Conservation (phyloP, 2,888 invertebrate genomes). For the Clunio marinus region DNA sequence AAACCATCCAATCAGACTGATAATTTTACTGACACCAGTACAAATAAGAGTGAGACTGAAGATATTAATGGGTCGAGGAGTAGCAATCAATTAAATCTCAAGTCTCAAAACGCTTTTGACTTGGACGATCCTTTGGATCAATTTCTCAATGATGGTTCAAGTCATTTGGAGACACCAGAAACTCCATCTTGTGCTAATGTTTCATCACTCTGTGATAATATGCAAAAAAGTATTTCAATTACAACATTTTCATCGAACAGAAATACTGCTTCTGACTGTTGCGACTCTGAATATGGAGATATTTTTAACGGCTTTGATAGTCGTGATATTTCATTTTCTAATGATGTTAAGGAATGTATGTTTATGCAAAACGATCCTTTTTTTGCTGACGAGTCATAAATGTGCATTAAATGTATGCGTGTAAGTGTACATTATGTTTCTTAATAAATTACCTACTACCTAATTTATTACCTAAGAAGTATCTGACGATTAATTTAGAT, state of each 20-base stretch:
- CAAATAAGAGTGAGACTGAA: constrained; percentile 16
- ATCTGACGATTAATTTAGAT: too few species aligned
- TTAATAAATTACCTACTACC: too few species aligned
- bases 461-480: too few species aligned
- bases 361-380: constrained; percentile 22
- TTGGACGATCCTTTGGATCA: neutral
- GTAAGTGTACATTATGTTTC: too few species aligned
- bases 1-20: constrained; percentile 8
- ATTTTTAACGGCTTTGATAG: constrained; percentile 16
- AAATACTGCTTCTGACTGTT: neutral
- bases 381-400: neutral
- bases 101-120: constrained; percentile 6
- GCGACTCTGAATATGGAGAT: too few species aligned
- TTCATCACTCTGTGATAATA: constrained; percentile 3
- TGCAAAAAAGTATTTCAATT: neutral
- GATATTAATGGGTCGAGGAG: neutral
- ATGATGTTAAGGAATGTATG: constrained; percentile 1
- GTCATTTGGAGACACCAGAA: constrained; percentile 1
- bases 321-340: neutral
- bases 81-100: neutral
- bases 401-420: too few species aligned
- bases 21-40: constrained; percentile 11
- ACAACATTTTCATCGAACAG: neutral
- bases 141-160: neutral
- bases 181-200: constrained; percentile 24